Evolutionary conservation across 2,113 vertebrate species (phyloP), one percentile per base, ranked within the genome.

Genomic region (Pterocles burchelli): DNA sequence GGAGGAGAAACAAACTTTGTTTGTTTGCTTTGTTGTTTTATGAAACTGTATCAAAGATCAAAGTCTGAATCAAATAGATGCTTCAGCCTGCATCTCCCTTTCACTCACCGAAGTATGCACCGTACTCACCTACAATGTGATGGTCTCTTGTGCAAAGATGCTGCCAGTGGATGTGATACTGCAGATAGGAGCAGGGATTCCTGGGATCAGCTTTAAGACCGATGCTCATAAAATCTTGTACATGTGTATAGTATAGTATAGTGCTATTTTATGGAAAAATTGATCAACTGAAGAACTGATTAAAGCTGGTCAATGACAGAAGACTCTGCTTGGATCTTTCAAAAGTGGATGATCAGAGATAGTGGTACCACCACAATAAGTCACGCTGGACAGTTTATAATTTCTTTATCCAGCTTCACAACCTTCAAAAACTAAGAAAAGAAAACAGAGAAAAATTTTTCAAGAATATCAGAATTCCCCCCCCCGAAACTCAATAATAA

Each of bases 351-450:
- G 9, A 26, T 72, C 26, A 52, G 58, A 58, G 55, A 28, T 4
- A 38, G 22, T 7, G 11, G 10, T 68, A 26, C 29, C 8, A 63
- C 55, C 9, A 52, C 0, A 0, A 29, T 10, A 41, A 17, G 7
- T 48, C 49, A 68, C 52, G 12, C 14, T 75, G 36, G 51, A 43
- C 38, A 38, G 13, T 34, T 46, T 79, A 29, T 18, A 0, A 18
- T 59, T 79, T 85, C 20, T 90, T 88, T 61, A 63, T 12, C 11
- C 21, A 73, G 17, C 6, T 57, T 73, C 45, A 34, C 3, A 88
- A 57, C 24, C 49, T 59, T 79, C 48, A 46, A 33, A 72, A 89
- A 52, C 1, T 24, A 26, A 28, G 5, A 48, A 26, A 6, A 55
- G 33, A 51, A 77, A 67, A 17, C 3, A 66, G 17, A n/a, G 25